These are phyloP conservation scores for Myoxocephalus aenaeus DNA, from an alignment of 2,797 vertebrate species.

Conservation along the genomic window DNA sequence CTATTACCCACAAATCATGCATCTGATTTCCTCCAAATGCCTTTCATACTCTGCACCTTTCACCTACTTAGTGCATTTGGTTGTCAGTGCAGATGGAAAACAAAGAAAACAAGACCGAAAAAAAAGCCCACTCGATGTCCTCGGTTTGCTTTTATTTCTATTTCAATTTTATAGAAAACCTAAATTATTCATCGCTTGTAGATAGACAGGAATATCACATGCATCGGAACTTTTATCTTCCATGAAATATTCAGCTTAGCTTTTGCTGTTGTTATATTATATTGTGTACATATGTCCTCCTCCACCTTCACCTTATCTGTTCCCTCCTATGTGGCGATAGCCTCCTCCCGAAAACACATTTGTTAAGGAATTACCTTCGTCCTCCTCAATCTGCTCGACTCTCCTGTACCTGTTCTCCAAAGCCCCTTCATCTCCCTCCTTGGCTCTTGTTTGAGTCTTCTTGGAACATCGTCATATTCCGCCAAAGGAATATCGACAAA, in stretches of 20 bases:
- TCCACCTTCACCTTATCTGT: constrained; percentile 12
- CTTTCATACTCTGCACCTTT: constrained; percentile 13
- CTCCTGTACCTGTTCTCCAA: constrained; percentile 6
- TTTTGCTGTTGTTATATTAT: constrained; percentile 4
- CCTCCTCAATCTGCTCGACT: constrained; percentile 22
- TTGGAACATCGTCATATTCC: constrained; percentile 5
- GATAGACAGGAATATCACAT: constrained; percentile 55
- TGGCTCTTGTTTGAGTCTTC: constrained; percentile 1
- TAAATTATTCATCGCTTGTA: constrained; percentile 40
- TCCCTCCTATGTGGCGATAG: constrained; percentile 2
- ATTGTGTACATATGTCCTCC: constrained; percentile 16
- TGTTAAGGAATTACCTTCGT: constrained; percentile 38
- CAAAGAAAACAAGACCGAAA: neutral
- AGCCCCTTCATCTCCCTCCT: constrained; percentile 10
- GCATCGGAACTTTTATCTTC: constrained; percentile 21
- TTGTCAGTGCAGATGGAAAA: constrained; percentile 23
- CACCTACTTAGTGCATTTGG: constrained; percentile 12
- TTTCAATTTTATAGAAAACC: constrained; percentile 3
- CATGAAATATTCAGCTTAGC: constrained; percentile 47
- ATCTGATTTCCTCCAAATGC: constrained; percentile 10
- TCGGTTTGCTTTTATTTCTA: constrained; percentile 10
- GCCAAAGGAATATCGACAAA: constrained; percentile 13
- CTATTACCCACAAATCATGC: constrained; percentile 26
- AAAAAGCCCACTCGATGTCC: neutral
- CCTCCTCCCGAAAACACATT: constrained; percentile 32